Base-by-base conservation (phyloP, 2,113 vertebrate genomes). In the Megaleporinus macrocephalus region DNA sequence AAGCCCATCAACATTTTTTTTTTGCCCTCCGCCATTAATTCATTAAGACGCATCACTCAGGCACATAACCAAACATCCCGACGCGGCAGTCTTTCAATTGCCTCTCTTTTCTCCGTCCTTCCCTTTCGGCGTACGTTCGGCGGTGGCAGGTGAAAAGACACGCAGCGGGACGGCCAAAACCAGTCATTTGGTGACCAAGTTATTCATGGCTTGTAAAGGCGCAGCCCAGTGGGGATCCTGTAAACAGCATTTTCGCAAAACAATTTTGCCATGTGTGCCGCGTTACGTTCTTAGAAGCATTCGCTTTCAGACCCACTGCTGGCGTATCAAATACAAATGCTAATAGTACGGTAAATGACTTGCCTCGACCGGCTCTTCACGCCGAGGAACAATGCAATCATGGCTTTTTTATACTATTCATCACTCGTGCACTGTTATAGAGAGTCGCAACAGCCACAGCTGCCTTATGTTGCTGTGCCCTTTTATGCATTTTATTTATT, bases 191-290 rank as follows among this genome's bases (percentile, higher is more conserved):
- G 59, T 80, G 81, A 80, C 51, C 78, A 63, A 57, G 74, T 85
- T 87, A 84, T 87, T 86, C 80, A 79, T 84, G 79, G 66, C 73
- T 76, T 71, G 76, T 81, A 79, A 84, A 76, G 53, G 61, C 79
- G 30, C 71, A 71, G 76, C 78, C 41, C 81, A 79, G 81, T 79
- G 59, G 71, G 63, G 36, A 78, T 74, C 65, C 79, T 68, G 62
- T 72, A 78, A 83, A 87, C 71, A 86, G 75, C 75, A 82, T 84
- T 82, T 85, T 76, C 59, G 55, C 53, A 65, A 87, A 75, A 78
- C 83, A 62, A 76, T 81, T 80, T 84, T 74, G 80, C 76, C n/a
- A 74, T 78, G 69, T n/a, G 51, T 15, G 22, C 78, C 47, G 79
- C 70, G 66, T 82, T 78, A 77, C 72, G 74, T 78, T 78, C 81